Evolutionary conservation across 30 jellyfish, hydroid and myxozoan species (phyloP).

Genomic region (Haliclystus octoradiatus): DNA sequence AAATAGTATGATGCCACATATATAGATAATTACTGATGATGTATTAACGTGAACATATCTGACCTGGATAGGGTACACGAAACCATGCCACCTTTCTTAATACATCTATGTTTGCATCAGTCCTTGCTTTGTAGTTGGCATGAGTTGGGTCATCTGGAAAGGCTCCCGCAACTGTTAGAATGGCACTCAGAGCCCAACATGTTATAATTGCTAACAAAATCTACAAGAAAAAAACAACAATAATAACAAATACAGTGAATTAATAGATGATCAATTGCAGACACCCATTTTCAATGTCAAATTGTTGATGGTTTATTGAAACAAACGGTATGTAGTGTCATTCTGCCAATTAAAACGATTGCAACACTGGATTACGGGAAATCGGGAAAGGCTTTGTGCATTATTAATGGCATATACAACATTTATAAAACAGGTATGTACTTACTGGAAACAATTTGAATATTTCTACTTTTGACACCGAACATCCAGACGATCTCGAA

Average conservation of each 20-base stretch:
- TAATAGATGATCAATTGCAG: too few species aligned
- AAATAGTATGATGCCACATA: too few species aligned
- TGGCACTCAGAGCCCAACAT: conserved; percentile 59
- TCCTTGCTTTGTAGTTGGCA: conserved; percentile 72
- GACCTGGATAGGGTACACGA: conserved; percentile 95
- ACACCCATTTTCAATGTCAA: too few species aligned
- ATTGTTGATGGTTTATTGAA: too few species aligned
- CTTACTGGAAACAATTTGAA: conserved; percentile 84
- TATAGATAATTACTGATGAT: too few species aligned
- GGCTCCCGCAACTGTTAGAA: conserved; percentile 73
- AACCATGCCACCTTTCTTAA: conserved; percentile 56
- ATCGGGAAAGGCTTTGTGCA: too few species aligned
- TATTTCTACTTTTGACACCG: conserved; percentile 28
- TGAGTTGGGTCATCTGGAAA: conserved; percentile 42
- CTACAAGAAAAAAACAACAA: conserved; percentile 8
- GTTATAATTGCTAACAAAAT: conserved; percentile 54
- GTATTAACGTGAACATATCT: too few species aligned
- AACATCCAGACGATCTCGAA: conserved; percentile 27
- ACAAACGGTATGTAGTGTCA: too few species aligned
- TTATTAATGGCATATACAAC: too few species aligned
- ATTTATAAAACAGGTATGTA: neutral
- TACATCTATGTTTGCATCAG: conserved; percentile 52
- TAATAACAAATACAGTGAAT: too few species aligned
- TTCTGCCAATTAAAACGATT: too few species aligned
- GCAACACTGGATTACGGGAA: too few species aligned